phyloP scores from a whole-genome alignment of 2,113 vertebrate species.

The Gallinago undulata region DNA sequence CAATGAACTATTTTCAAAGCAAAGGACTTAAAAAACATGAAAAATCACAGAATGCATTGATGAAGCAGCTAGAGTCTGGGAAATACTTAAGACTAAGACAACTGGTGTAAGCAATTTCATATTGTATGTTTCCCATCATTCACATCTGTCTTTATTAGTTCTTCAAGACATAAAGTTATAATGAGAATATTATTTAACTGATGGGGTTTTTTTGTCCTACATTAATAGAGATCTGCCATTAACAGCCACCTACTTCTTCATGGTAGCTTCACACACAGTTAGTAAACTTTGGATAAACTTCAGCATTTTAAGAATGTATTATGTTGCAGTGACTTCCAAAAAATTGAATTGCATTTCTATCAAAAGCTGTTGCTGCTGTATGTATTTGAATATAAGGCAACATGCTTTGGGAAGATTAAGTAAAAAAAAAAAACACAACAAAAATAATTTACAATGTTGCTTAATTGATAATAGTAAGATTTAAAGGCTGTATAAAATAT shows the following conservation, averaged over 20 bases:
- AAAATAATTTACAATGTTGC: neutral
- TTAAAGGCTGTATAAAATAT: neutral
- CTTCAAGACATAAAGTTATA: neutral
- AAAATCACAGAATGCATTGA: neutral
- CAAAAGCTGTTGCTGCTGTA: neutral
- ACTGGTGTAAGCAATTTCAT: neutral
- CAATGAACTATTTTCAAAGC: neutral
- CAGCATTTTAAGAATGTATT: neutral
- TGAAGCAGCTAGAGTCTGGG: neutral
- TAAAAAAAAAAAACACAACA: neutral
- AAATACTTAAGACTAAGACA: neutral
- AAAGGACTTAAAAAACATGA: neutral
- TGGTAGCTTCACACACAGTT: neutral
- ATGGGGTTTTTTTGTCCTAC: neutral
- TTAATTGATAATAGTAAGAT: neutral
- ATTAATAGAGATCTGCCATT: neutral
- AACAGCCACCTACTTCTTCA: neutral
- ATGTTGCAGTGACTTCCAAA: neutral
- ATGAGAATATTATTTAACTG: neutral
- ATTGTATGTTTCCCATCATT: neutral
- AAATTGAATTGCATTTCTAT: neutral
- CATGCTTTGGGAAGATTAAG: neutral
- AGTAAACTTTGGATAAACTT: neutral
- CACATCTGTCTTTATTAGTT: neutral
- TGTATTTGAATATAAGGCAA: neutral